Evolutionary conservation across 2,888 invertebrate genomes (phyloP).

Genomic region (Mesorhabditis belari): DNA sequence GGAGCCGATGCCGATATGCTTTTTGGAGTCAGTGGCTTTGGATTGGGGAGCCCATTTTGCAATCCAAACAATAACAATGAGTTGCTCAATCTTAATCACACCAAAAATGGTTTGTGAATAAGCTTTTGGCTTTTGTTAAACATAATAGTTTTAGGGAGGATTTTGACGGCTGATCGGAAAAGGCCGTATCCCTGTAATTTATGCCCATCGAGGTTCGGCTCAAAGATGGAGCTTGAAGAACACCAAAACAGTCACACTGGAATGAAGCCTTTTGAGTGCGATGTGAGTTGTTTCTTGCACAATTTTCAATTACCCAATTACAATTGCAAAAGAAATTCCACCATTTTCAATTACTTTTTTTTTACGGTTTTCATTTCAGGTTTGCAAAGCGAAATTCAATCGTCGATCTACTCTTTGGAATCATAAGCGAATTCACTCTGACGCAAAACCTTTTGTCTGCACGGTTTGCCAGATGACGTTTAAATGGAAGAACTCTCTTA

Average conservation of each 20-base stretch:
- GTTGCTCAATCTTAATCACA: constrained; percentile 21
- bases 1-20: neutral
- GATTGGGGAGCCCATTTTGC: neutral
- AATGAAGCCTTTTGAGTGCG: constrained; percentile 51
- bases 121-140: constrained; percentile 13
- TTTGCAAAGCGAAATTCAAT: constrained; percentile 52
- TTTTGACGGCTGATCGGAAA: constrained; percentile 41
- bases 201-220: constrained; percentile 40
- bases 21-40: neutral
- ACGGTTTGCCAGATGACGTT: constrained; percentile 52
- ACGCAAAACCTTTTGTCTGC: constrained; percentile 51
- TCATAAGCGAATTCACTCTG: constrained; percentile 52
- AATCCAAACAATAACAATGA: constrained; percentile 16
- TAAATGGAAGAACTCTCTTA: constrained; percentile 52
- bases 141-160: constrained; percentile 19
- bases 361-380: constrained; percentile 10
- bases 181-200: constrained; percentile 50
- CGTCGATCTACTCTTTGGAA: constrained; percentile 53
- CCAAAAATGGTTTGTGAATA: constrained; percentile 15
- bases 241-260: constrained; percentile 53
- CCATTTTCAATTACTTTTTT: neutral
- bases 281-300: constrained; percentile 38
- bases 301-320: too few relatives aligned
- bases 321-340: too few relatives aligned
- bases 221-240: constrained; percentile 52